Percentiles rank a stretch among this genome's conserved stretches.
phyloP scores from a whole-genome alignment of 2,113 vertebrate species.

The Menidia beryllina region DNA sequence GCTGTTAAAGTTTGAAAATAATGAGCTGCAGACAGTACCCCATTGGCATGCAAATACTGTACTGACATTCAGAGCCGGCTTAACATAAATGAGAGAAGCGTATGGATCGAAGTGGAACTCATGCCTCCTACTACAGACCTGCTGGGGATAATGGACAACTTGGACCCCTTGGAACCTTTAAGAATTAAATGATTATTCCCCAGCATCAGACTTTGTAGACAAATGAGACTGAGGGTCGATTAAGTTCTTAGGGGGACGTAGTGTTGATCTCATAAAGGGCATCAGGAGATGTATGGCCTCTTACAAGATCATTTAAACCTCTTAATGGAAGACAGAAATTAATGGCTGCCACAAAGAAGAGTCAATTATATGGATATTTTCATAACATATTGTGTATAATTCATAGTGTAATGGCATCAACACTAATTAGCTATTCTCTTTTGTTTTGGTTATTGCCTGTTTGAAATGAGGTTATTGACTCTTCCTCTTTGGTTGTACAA shows the following conservation, averaged over 20 bases:
- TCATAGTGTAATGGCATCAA: conserved; percentile 68
- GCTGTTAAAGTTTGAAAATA: conserved; percentile 76
- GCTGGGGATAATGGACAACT: conserved; percentile 69
- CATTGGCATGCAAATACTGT: conserved; percentile 79
- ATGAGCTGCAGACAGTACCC: conserved; percentile 71
- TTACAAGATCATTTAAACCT: conserved; percentile 83
- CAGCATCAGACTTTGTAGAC: conserved; percentile 68
- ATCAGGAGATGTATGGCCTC: conserved; percentile 79
- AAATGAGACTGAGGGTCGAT: conserved; percentile 78
- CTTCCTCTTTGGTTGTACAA: conserved; percentile 45
- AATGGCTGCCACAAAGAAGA: conserved; percentile 75
- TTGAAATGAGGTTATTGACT: conserved; percentile 72
- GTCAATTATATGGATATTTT: conserved; percentile 83
- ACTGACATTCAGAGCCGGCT: conserved; percentile 80
- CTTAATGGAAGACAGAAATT: conserved; percentile 81
- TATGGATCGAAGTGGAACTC: conserved; percentile 64
- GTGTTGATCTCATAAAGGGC: conserved; percentile 82
- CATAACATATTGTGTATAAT: conserved; percentile 80
- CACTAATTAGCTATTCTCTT: conserved; percentile 60
- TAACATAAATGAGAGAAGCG: conserved; percentile 72
- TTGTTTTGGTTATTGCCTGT: conserved; percentile 72
- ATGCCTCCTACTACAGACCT: conserved; percentile 51
- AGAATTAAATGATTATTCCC: conserved; percentile 75
- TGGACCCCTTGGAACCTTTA: conserved; percentile 73
- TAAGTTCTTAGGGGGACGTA: conserved; percentile 74